These are phyloP conservation scores for Hirtodrosophila confusa DNA, from an alignment of 2,888 invertebrate genomes.

Conservation along the genomic window DNA sequence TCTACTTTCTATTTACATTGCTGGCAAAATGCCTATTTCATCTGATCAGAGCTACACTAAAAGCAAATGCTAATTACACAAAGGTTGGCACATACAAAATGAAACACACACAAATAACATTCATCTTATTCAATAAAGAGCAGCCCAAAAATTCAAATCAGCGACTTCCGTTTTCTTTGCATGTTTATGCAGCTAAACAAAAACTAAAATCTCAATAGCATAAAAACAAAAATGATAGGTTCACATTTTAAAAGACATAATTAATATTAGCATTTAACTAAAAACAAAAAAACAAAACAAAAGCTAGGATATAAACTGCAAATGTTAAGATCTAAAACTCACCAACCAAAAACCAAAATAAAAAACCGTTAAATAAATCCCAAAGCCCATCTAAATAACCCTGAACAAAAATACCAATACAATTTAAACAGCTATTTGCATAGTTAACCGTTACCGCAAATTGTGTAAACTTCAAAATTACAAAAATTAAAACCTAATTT, in stretches of 20 bases:
- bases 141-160: slow-evolving; percentile 54
- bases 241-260: slow-evolving; percentile 59
- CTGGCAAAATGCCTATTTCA: slow-evolving; percentile 54
- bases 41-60: slow-evolving; percentile 71
- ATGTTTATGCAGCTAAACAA: slow-evolving; percentile 47
- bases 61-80: slow-evolving; percentile 59
- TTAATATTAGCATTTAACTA: slow-evolving; percentile 73
- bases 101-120: slow-evolving; percentile 28
- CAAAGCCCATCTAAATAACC: slow-evolving; percentile 44
- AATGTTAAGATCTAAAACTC: slow-evolving; percentile 65
- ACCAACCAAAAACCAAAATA: slow-evolving; percentile 37
- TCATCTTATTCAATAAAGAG: slow-evolving; percentile 63
- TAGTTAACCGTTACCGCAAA: slow-evolving; percentile 71
- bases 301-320: slow-evolving; percentile 66
- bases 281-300: slow-evolving; percentile 44
- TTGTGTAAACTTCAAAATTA: slow-evolving; percentile 60
- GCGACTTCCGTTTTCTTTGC: slow-evolving; percentile 56
- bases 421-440: slow-evolving; percentile 76
- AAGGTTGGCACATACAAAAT: slow-evolving; percentile 57
- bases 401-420: slow-evolving; percentile 61
- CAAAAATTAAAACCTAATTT: slow-evolving; percentile 51
- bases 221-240: slow-evolving; percentile 51
- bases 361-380: slow-evolving; percentile 42
- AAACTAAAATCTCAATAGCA: slow-evolving; percentile 49
- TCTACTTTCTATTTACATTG: slow-evolving; percentile 51